Evolutionary conservation across 2,797 vertebrate species (phyloP), one percentile per base, ranked within the genome.

Genomic region (Micropoecilia bifurca): DNA sequence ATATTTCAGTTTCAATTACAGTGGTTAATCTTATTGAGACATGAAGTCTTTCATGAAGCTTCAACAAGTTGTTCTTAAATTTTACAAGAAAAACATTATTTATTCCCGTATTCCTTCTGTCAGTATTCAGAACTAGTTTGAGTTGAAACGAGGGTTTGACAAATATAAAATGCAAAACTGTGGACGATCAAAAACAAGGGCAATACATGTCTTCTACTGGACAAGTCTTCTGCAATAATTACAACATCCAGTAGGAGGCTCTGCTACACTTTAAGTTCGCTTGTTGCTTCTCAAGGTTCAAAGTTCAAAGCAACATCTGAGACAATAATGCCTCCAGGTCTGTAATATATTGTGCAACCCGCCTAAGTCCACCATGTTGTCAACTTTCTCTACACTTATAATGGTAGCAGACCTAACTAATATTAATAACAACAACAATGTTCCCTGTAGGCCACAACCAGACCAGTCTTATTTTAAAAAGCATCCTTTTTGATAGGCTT

Each of bases 291-390:
- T 69, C 28, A 20, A 48, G 46, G 82, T 88, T 81, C 81, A 81
- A 89, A 90, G 84, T 84, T 78, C 83, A 88, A 46, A 81, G 74
- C 85, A 79, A 83, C 85, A 83, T 84, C 86, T 77, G 39, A 80
- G 81, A 79, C 61, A 77, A 55, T 84, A 16, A 46, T 61, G 43
- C 74, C 55, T 74, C 28, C 22, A 28, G 61, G 57, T 71, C 61
- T 75, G 53, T 71, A 76, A 80, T 80, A 57, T 59, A 71, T 82
- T 82, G 2, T 79, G 78, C 79, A 89, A 87, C 74, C 74, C 12
- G 30, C 10, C 41, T 18, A 20, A 80, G 72, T 83, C 71, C 43
- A 63, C 30, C 57, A 6, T 53, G 30, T 14, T 53, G 68, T 39
- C 2, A 0, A 55, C 57, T 80, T 39, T 76, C 36, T 79, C 41